phyloP scores from a whole-genome alignment of 2,797 vertebrate species.

The Philypnodon macrostomus region DNA sequence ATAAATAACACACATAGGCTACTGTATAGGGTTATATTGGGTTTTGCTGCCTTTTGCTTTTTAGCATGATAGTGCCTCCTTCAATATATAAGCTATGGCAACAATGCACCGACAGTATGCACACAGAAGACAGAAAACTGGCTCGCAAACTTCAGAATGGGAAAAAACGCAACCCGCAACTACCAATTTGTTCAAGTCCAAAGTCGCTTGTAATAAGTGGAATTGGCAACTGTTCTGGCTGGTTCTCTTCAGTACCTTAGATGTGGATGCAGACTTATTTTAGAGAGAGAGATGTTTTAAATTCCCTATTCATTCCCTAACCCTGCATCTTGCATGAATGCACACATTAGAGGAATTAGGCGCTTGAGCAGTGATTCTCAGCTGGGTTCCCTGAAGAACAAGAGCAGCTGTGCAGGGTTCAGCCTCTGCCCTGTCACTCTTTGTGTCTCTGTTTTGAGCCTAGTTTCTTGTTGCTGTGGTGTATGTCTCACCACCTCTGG shows the following conservation, averaged over 20 bases:
- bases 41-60: too few relatives aligned
- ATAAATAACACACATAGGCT: too few relatives aligned
- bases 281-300: slow-evolving; percentile 75
- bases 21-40: too few relatives aligned
- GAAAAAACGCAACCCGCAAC: too few relatives aligned
- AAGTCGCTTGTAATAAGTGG: too few relatives aligned
- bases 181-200: too few relatives aligned
- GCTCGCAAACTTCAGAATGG: too few relatives aligned
- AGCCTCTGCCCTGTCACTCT: slow-evolving; percentile 73
- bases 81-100: too few relatives aligned
- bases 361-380: slow-evolving; percentile 82
- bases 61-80: background rate
- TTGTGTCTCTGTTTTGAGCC: slow-evolving; percentile 65
- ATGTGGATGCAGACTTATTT: slow-evolving; percentile 60
- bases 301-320: slow-evolving; percentile 37
- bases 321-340: slow-evolving; percentile 82
- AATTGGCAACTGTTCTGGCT: too few relatives aligned
- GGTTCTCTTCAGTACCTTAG: slow-evolving; percentile 52
- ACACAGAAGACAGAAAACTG: too few relatives aligned
- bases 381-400: slow-evolving; percentile 95
- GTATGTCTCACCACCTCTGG: slow-evolving; percentile 76
- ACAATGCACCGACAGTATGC: too few relatives aligned
- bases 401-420: slow-evolving; percentile 88
- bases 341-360: slow-evolving; percentile 90
- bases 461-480: slow-evolving; percentile 57